A percentile compares a stretch with the other conserved stretches of the same genome.
Conservation (phyloP, 2,113 vertebrate species). For the Malaclemys terrapin region DNA sequence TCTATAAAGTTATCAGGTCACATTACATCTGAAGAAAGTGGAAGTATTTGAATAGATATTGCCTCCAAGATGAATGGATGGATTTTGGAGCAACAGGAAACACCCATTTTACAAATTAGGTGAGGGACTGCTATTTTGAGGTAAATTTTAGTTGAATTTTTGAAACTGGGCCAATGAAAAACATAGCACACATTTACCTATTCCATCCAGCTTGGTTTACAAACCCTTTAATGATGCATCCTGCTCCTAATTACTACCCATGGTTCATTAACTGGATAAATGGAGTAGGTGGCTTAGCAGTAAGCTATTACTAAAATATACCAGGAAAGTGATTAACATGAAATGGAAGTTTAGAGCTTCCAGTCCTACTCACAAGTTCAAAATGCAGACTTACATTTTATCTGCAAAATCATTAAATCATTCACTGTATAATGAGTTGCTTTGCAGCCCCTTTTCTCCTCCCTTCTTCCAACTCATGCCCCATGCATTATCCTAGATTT, state of each 20-base stretch:
- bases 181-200: neutral
- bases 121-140: neutral
- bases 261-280: neutral
- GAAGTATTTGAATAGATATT: neutral
- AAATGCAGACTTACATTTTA: neutral
- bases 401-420: neutral
- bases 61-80: neutral
- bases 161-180: neutral
- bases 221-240: slow-evolving; percentile 6
- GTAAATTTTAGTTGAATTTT: neutral
- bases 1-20: neutral
- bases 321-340: neutral
- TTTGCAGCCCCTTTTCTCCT: neutral
- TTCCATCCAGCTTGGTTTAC: neutral
- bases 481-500: neutral
- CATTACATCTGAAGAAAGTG: neutral
- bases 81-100: neutral
- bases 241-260: neutral
- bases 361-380: neutral
- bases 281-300: neutral
- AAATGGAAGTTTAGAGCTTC: neutral
- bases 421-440: fast-evolving
- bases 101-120: neutral
- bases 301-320: neutral
- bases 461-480: neutral